phyloP scores from a whole-genome alignment of 2,888 invertebrate genomes.

The Tiphia femorata region DNA sequence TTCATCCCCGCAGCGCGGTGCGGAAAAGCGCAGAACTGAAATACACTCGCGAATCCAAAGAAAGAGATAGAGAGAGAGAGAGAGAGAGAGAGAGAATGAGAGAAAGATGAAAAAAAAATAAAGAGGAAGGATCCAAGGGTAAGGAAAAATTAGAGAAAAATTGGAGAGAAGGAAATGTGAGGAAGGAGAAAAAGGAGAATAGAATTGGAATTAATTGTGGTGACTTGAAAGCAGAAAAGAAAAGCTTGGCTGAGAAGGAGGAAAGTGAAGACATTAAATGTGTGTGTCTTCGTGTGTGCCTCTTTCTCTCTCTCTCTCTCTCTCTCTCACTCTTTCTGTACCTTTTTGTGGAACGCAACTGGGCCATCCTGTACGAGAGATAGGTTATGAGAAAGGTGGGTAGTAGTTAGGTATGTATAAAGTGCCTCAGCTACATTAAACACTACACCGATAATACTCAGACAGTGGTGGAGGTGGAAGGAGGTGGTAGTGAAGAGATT shows the following conservation, averaged over 20 bases:
- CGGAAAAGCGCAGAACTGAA: neutral
- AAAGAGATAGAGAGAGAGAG: neutral
- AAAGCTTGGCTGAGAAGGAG: neutral
- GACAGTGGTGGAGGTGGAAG: conserved; percentile 1
- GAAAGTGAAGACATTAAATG: neutral
- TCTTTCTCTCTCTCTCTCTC: neutral
- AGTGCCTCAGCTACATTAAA: conserved; percentile 49
- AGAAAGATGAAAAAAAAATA: neutral
- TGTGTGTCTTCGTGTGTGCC: neutral
- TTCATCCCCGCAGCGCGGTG: neutral
- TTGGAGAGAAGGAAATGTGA: neutral
- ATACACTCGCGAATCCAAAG: conserved; percentile 4
- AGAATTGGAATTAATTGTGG: neutral
- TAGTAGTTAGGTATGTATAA: conserved; percentile 40
- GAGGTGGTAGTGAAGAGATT: neutral
- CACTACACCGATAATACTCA: conserved; percentile 42
- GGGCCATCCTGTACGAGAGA: neutral
- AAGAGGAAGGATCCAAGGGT: neutral
- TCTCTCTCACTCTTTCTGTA: neutral
- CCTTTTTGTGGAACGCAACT: neutral
- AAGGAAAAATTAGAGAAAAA: neutral
- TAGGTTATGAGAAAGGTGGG: conserved; percentile 20
- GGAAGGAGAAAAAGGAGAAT: neutral
- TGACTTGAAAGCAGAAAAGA: neutral
- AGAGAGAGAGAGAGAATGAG: neutral